Evolutionary conservation across 2,888 invertebrate genomes (phyloP).

Genomic region (Scelioninae gen. 1): DNA sequence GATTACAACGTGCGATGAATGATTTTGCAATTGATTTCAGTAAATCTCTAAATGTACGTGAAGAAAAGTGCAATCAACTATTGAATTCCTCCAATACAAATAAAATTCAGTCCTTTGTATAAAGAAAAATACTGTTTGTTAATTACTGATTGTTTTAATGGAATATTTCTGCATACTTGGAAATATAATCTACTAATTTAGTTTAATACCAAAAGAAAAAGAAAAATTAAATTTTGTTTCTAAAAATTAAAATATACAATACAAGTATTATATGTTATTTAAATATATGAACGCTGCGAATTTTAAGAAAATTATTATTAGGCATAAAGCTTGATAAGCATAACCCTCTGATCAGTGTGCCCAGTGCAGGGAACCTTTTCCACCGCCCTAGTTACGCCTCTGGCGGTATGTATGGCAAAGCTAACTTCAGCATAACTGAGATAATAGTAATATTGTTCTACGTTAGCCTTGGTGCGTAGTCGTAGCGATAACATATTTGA

Average conservation of each 20-base stretch:
- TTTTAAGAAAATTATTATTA: constrained; percentile 26
- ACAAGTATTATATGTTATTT: background rate
- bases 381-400: constrained; percentile 49
- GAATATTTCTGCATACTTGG: no score
- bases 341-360: constrained; percentile 25
- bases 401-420: constrained; percentile 44
- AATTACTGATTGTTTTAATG: background rate
- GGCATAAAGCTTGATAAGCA: constrained; percentile 8
- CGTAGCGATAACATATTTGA: constrained; percentile 34
- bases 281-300: constrained; percentile 1
- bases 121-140: constrained; percentile 12
- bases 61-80: constrained; percentile 30
- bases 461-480: constrained; percentile 18
- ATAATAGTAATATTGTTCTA: constrained; percentile 42
- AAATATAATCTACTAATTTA: no score
- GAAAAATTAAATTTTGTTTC: no score
- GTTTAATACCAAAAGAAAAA: no score
- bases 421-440: constrained; percentile 35
- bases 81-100: constrained; percentile 25
- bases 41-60: constrained; percentile 1
- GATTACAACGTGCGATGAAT: constrained; percentile 11
- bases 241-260: no score
- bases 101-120: constrained; percentile 10
- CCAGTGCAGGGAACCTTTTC: constrained; percentile 28
- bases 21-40: constrained; percentile 16